phyloP scores from a whole-genome alignment of 53 echinoderm and acorn worm species.

The Stichopus horrens region DNA sequence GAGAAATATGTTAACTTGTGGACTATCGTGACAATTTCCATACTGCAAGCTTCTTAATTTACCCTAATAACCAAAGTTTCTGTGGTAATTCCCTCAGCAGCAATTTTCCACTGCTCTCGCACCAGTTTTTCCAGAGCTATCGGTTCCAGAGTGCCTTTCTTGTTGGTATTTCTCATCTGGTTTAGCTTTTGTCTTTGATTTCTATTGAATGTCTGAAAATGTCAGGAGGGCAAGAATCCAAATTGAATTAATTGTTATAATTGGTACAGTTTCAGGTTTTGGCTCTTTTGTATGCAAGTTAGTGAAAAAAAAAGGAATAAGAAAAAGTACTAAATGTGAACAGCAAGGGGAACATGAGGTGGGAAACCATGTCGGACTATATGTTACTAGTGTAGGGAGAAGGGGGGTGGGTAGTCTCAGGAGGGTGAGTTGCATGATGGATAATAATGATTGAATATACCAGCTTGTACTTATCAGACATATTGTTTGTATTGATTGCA shows the following conservation, averaged over 20 bases:
- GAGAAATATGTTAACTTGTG: not conserved
- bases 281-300: not conserved
- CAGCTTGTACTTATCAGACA: not conserved
- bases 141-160: not conserved
- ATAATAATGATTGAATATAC: not conserved
- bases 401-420: not conserved
- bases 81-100: constrained; percentile 2
- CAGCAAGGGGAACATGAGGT: not conserved
- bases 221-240: constrained; percentile 2
- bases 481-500: not conserved
- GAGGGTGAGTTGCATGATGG: not conserved
- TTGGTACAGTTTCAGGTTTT: constrained; percentile 25
- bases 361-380: not conserved
- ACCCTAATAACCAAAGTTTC: constrained; percentile 9
- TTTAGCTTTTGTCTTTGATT: constrained; percentile 18
- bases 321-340: not conserved
- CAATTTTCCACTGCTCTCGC: not conserved
- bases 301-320: not conserved
- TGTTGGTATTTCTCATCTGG: not conserved
- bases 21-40: constrained; percentile 22
- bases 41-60: not conserved
- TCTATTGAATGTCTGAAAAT: not conserved
- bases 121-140: not conserved
- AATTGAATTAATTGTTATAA: constrained; percentile 35
- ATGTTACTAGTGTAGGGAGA: no score